Evolutionary conservation across 2,797 vertebrate species (phyloP).

Genomic region (Australoheros facetus): DNA sequence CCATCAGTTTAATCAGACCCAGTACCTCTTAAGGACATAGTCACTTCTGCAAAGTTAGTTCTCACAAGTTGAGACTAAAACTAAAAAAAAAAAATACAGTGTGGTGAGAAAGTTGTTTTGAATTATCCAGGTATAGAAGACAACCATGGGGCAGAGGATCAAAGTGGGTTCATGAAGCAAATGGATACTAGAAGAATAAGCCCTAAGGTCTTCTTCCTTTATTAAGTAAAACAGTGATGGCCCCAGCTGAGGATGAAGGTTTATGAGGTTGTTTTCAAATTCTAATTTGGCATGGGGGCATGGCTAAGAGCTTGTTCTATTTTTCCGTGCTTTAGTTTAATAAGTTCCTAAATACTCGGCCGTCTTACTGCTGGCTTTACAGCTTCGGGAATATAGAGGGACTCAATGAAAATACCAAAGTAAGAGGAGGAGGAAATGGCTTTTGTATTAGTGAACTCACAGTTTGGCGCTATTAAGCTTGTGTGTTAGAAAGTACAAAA

Average conservation of each 20-base stretch:
- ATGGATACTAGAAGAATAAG: slow-evolving; percentile 55
- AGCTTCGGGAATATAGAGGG: slow-evolving; percentile 61
- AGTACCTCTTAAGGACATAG: slow-evolving; percentile 12
- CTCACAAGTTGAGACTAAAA: slow-evolving; percentile 1
- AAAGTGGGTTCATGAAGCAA: slow-evolving; percentile 58
- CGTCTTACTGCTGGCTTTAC: slow-evolving; percentile 65
- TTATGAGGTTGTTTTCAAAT: slow-evolving; percentile 75
- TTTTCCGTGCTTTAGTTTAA: slow-evolving; percentile 79
- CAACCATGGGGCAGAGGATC: slow-evolving; percentile 47
- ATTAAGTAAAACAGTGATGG: slow-evolving; percentile 68
- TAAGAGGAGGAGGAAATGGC: slow-evolving; percentile 41
- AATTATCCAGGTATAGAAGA: slow-evolving; percentile 45
- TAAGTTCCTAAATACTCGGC: slow-evolving; percentile 73
- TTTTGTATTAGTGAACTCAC: slow-evolving; percentile 33
- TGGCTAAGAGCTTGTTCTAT: slow-evolving; percentile 58
- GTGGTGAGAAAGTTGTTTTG: slow-evolving; percentile 27
- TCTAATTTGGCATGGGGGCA: slow-evolving; percentile 64
- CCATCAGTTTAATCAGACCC: neutral
- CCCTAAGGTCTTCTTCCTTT: slow-evolving; percentile 58
- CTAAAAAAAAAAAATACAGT: neutral
- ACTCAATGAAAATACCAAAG: slow-evolving; percentile 63
- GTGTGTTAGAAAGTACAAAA: neutral
- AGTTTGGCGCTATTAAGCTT: slow-evolving; percentile 2
- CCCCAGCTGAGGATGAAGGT: slow-evolving; percentile 62
- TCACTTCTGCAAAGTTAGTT: neutral